A percentile compares a stretch with the other conserved stretches of the same genome.
Evolutionary conservation across 2,113 vertebrate genomes (phyloP).

Genomic region (Motacilla alba): DNA sequence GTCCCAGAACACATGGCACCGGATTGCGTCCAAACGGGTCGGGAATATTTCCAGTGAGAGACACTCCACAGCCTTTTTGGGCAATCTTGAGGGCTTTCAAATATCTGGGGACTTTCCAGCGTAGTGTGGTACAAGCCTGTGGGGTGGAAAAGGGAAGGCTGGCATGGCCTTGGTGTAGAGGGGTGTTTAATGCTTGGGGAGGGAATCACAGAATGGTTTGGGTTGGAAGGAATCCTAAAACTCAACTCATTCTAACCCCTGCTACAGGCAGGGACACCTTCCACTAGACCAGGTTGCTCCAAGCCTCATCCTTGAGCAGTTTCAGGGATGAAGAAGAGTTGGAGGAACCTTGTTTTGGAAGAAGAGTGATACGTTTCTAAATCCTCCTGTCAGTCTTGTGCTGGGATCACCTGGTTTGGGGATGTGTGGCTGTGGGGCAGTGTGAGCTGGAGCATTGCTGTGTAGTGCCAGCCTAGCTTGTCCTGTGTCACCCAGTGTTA

Average conservation of each 20-base stretch:
- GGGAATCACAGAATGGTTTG: not conserved
- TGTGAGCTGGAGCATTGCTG: not conserved
- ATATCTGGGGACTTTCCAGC: not conserved
- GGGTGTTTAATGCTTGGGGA: accelerated
- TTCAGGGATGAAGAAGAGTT: not conserved
- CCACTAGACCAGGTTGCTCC: not conserved
- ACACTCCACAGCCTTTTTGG: not conserved
- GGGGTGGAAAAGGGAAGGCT: not conserved
- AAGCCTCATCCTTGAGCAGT: too few relatives aligned
- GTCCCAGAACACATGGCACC: too few relatives aligned
- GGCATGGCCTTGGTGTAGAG: not conserved
- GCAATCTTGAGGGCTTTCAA: not conserved
- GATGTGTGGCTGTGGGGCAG: too few relatives aligned
- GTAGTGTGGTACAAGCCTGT: accelerated
- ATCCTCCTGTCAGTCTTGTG: not conserved
- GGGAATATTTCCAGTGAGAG: not conserved
- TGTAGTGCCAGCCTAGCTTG: accelerated
- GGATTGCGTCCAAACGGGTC: not conserved
- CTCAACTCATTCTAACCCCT: not conserved
- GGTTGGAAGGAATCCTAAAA: not conserved
- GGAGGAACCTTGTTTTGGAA: not conserved
- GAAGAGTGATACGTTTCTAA: not conserved
- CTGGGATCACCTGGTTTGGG: not conserved
- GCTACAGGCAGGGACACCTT: not conserved
- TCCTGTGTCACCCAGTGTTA: accelerated